Conservation (phyloP, 2,888 invertebrate species). For the Portevinia maculata region DNA sequence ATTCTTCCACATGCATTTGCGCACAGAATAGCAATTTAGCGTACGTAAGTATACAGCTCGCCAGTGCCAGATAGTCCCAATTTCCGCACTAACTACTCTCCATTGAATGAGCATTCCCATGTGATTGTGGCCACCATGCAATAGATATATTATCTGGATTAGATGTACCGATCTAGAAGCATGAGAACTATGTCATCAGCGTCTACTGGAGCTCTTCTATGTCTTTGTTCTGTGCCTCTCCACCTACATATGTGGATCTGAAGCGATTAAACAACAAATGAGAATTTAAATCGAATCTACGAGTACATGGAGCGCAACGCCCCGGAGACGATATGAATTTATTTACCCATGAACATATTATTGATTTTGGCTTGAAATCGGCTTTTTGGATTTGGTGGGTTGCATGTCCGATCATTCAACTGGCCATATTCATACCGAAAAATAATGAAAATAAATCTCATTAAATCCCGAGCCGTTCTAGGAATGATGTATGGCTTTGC, state of each 20-base stretch:
- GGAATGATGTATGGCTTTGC: conserved; percentile 41
- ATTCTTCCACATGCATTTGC: conserved; percentile 44
- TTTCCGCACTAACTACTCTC: conserved; percentile 26
- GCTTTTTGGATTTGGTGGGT: neutral
- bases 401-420: neutral
- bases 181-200: conserved; percentile 59
- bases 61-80: conserved; percentile 24
- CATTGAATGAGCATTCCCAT: conserved; percentile 26
- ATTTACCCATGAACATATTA: neutral
- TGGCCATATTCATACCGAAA: conserved; percentile 5
- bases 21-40: conserved; percentile 49
- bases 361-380: conserved; percentile 10
- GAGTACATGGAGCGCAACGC: neutral
- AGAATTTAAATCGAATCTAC: conserved; percentile 9
- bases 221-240: conserved; percentile 21
- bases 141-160: conserved; percentile 38
- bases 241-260: neutral
- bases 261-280: conserved; percentile 25
- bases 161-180: conserved; percentile 51
- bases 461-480: conserved; percentile 35
- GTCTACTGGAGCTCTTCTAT: conserved; percentile 1
- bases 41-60: conserved; percentile 38
- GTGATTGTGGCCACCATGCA: conserved; percentile 20
- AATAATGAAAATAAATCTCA: conserved; percentile 48
- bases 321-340: conserved; percentile 31